phyloP scores from a whole-genome alignment of 2,888 invertebrate species.

The Apamea anceps region DNA sequence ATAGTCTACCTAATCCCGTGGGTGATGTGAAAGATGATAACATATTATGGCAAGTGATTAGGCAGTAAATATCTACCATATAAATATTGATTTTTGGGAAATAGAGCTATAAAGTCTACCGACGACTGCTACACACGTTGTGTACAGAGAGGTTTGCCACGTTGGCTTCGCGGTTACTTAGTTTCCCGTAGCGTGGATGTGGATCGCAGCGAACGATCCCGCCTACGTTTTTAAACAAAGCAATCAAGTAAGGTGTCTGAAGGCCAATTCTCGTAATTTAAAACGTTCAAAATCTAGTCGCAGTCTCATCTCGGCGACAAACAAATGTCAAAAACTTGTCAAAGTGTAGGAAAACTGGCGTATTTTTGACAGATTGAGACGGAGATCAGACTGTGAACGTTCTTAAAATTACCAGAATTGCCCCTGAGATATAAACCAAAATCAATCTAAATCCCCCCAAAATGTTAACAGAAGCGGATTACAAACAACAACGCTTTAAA shows the following conservation, averaged over 20 bases:
- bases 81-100: no score
- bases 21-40: neutral
- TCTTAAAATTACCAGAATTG: no score
- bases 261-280: no score
- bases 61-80: neutral
- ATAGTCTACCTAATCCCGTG: neutral
- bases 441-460: neutral
- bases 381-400: no score
- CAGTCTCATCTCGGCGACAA: no score
- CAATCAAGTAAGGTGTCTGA: neutral
- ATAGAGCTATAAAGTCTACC: neutral
- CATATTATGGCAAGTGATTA: neutral
- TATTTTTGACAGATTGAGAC: no score
- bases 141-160: neutral
- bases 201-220: neutral
- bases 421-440: neutral
- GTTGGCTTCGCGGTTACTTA: neutral
- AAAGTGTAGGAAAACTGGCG: no score
- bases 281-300: no score
- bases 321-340: no score
- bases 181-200: neutral
- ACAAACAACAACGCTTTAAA: constrained; percentile 32
- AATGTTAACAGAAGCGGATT: constrained; percentile 21
- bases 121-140: no score
- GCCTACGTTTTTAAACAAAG: neutral